A percentile compares a stretch with the other conserved stretches of the same genome.
Conservation (phyloP, 1,140 invertebrate species). For the Tachypleus tridentatus region DNA sequence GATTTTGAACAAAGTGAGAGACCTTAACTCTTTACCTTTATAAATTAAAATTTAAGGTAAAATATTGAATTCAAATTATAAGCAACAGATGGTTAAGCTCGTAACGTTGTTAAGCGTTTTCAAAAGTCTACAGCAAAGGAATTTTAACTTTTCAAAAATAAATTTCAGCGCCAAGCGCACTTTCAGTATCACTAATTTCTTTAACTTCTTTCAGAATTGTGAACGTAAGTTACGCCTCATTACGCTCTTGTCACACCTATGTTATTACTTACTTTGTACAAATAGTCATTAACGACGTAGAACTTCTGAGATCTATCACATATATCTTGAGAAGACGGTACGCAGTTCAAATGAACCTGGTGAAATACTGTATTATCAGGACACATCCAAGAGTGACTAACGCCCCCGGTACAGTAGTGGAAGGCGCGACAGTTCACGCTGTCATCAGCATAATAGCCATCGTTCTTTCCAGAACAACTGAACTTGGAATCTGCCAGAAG, state of each 20-base stretch:
- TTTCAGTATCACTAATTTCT: too few relatives aligned
- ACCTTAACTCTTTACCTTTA: too few relatives aligned
- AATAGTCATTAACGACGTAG: conserved; percentile 83
- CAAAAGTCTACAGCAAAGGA: too few relatives aligned
- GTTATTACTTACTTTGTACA: conserved; percentile 65
- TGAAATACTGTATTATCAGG: conserved; percentile 86
- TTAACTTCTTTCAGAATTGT: too few relatives aligned
- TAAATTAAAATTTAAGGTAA: too few relatives aligned
- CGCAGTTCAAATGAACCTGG: conserved; percentile 80
- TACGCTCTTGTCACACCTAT: not conserved
- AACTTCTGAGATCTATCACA: conserved; percentile 79
- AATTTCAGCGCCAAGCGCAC: too few relatives aligned
- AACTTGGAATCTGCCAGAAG: conserved; percentile 73
- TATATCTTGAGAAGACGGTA: conserved; percentile 77
- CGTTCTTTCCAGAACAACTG: conserved; percentile 59
- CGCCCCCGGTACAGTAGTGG: conserved; percentile 84
- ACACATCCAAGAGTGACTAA: conserved; percentile 84
- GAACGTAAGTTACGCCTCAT: too few relatives aligned
- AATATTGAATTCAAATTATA: not conserved
- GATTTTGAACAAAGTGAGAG: too few relatives aligned
- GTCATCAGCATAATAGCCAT: conserved; percentile 84
- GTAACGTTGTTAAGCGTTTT: not conserved
- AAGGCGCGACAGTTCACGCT: conserved; percentile 80
- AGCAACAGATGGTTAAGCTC: too few relatives aligned
- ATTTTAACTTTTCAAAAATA: too few relatives aligned